Conservation (phyloP, 1,140 invertebrate genomes). For the Galleria mellonella region DNA sequence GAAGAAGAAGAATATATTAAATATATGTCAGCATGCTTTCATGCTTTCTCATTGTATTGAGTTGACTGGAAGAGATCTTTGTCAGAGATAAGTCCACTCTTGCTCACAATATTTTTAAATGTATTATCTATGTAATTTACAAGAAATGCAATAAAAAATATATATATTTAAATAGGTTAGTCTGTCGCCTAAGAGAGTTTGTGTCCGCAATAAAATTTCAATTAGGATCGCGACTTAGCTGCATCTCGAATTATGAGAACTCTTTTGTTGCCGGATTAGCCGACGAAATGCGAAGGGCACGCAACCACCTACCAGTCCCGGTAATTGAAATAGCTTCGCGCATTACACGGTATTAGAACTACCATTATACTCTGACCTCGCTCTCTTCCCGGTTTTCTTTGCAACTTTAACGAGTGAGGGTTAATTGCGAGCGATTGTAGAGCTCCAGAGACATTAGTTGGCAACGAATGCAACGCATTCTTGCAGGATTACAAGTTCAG, state of each 20-base stretch:
- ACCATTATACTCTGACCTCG: slow-evolving; percentile 11
- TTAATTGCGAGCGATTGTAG: background rate
- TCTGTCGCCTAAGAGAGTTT: too few species aligned
- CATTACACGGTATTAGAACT: slow-evolving; percentile 29
- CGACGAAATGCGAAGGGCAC: slow-evolving; percentile 20
- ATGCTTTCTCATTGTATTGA: too few species aligned
- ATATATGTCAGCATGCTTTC: too few species aligned
- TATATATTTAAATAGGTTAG: too few species aligned
- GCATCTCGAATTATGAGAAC: slow-evolving; percentile 38
- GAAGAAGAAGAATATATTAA: too few species aligned
- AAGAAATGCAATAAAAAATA: too few species aligned
- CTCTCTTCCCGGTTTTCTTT: slow-evolving; percentile 3
- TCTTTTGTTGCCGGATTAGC: slow-evolving; percentile 53
- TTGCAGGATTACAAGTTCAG: slow-evolving; percentile 52
- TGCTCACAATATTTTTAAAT: too few species aligned
- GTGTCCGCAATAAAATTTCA: slow-evolving; percentile 44
- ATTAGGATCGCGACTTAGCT: slow-evolving; percentile 33
- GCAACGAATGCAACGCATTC: slow-evolving; percentile 30
- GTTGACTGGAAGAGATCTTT: too few species aligned
- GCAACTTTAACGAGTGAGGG: background rate
- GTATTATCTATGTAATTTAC: too few species aligned
- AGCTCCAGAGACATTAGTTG: slow-evolving; percentile 21
- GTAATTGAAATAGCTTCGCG: slow-evolving; percentile 57
- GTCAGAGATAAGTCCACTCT: too few species aligned
- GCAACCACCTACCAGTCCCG: slow-evolving; percentile 12